Base-by-base conservation (phyloP, 2,113 vertebrate genomes). In the Hylia prasina region DNA sequence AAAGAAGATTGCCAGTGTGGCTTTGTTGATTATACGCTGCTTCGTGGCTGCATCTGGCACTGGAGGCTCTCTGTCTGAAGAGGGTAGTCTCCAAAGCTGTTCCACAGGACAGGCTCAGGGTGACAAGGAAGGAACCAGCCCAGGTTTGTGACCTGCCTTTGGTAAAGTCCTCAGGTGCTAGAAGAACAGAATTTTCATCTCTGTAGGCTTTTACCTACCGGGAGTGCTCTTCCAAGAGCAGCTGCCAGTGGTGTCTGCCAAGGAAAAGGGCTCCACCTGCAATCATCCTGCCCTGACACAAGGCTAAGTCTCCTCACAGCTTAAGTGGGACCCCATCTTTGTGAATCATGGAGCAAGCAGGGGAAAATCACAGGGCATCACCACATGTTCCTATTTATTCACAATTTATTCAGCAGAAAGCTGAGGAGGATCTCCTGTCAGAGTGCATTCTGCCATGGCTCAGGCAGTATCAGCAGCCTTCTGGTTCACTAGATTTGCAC, bases 1-100 rank as follows among this genome's bases (percentile, higher is more conserved):
- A 7, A 50, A 68, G 57, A 89, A 45, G 69, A 90, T 58, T 93
- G 61, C 24, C 53, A 56, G 69, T 79, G 57, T 60, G 71, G 78
- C 65, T 91, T 91, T 91, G 79, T 80, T 94, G 89, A 90, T 92
- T 91, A 89, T n/a, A 87, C 54, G 33, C 65, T 96, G 82, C 70
- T 82, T 60, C 37, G 1, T 33, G 61, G 81, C 65, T 78, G 39
- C 45, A 84, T 81, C 60, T 50, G 56, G 87, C 72, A 35, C 33
- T 75, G 73, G 60, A 91, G 61, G 69, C 82, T 51, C 61, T 3
- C 72, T 89, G 77, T 48, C 81, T 83, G 65, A 63, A 54, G 50
- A 61, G 25, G 5, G 31, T 7, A 8, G 11, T 79, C 65, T 82
- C 81, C 69, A 87, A 82, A 89, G 50, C 47, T 7, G 4, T 33